Evolutionary conservation across 2,888 invertebrate species (phyloP).

Genomic region (Allygus modestus): DNA sequence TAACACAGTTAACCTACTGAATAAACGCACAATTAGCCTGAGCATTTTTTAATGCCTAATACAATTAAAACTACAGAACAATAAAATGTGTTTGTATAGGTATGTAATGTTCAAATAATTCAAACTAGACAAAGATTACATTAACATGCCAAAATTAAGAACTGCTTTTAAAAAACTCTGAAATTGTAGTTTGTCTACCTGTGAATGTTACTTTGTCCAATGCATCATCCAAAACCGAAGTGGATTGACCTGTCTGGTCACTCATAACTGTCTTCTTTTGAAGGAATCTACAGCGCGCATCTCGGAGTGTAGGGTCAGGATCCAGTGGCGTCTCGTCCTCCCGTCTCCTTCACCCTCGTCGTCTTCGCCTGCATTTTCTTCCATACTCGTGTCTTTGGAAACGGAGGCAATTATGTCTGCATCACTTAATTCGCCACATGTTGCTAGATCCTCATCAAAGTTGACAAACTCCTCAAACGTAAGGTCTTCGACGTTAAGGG

Average conservation of each 20-base stretch:
- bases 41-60: too few relatives aligned
- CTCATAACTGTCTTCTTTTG: not conserved
- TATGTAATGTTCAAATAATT: too few relatives aligned
- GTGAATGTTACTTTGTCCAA: not conserved
- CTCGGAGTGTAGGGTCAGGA: not conserved
- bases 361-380: not conserved
- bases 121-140: too few relatives aligned
- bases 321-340: not conserved
- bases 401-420: conserved; percentile 63
- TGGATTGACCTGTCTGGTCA: not conserved
- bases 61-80: too few relatives aligned
- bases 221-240: not conserved
- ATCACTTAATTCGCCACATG: conserved; percentile 63
- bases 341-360: not conserved
- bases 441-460: conserved; percentile 64
- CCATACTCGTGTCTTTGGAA: not conserved
- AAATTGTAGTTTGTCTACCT: too few relatives aligned
- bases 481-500: conserved; percentile 35
- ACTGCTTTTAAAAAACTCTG: too few relatives aligned
- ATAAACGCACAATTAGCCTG: too few relatives aligned
- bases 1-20: too few relatives aligned
- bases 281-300: not conserved
- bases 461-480: conserved; percentile 64
- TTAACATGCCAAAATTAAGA: too few relatives aligned
- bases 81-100: too few relatives aligned